Evolutionary conservation across 2,888 invertebrate genomes (phyloP).

Genomic region (Drosophila rellima): DNA sequence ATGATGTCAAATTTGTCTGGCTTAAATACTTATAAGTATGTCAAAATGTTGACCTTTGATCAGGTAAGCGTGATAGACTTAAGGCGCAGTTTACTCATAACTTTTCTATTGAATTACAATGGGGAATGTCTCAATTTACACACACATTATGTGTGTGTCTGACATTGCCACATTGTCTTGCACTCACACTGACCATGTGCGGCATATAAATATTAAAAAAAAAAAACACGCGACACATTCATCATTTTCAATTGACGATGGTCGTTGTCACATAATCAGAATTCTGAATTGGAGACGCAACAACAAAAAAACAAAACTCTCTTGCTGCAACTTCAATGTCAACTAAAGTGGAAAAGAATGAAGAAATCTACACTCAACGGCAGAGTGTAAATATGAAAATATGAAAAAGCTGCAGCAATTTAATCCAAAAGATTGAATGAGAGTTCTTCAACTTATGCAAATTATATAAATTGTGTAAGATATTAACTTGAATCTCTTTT

Average conservation of each 20-base stretch:
- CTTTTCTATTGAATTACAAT: conserved; percentile 58
- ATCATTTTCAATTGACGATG: conserved; percentile 69
- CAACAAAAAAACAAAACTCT: conserved; percentile 7
- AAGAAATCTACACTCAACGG: conserved; percentile 27
- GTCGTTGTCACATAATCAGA: conserved; percentile 47
- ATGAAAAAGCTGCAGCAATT: conserved; percentile 21
- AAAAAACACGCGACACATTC: conserved; percentile 70
- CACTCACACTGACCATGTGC: conserved; percentile 45
- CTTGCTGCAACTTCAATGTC: conserved; percentile 54
- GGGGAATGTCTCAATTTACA: conserved; percentile 56
- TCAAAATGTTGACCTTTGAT: conserved; percentile 46
- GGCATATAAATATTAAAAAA: conserved; percentile 57
- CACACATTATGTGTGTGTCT: conserved; percentile 19
- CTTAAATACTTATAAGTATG: conserved; percentile 32
- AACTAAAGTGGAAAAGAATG: conserved; percentile 42
- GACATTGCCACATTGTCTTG: conserved; percentile 55
- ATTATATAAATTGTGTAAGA: neutral
- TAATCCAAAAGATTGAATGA: conserved; percentile 12
- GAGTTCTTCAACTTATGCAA: neutral
- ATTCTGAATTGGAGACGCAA: conserved; percentile 51
- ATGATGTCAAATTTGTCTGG: conserved; percentile 43
- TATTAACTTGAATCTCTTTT: neutral
- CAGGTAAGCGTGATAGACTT: conserved; percentile 35
- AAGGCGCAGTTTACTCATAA: conserved; percentile 39
- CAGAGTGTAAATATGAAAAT: conserved; percentile 31